These are phyloP conservation scores for Orgyia antiqua DNA, from an alignment of 2,888 invertebrate genomes.

Conservation along the genomic window DNA sequence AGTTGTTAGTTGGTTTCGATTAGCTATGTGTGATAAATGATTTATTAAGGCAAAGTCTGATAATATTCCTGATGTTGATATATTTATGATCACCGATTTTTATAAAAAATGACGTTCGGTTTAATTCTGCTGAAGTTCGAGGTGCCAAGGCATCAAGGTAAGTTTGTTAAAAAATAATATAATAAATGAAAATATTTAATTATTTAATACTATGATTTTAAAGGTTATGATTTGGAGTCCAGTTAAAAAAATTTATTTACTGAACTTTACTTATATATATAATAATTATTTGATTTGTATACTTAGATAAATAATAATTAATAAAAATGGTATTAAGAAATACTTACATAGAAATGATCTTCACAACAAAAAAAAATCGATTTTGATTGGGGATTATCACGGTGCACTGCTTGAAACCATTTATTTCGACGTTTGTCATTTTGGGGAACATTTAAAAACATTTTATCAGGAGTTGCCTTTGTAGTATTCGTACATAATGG, in stretches of 20 bases:
- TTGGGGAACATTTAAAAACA: conserved; percentile 2
- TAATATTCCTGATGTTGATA: conserved; percentile 5
- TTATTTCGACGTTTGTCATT: conserved; percentile 1
- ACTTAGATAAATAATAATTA: background rate
- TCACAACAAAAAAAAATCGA: background rate
- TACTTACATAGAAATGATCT: conserved; percentile 1
- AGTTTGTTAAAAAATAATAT: background rate
- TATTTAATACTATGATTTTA: too few species aligned
- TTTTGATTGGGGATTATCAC: background rate
- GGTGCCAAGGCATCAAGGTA: conserved; percentile 1
- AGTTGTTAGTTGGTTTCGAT: too few species aligned
- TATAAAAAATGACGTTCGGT: conserved; percentile 1
- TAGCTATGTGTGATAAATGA: too few species aligned
- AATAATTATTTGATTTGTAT: background rate
- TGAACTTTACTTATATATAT: background rate
- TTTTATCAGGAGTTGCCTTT: conserved; percentile 1
- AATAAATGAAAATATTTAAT: too few species aligned
- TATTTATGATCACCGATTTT: conserved; percentile 8
- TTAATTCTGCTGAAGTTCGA: conserved; percentile 2
- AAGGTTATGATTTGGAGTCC: too few species aligned
- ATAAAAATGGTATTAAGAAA: background rate
- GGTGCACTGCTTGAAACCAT: conserved; percentile 1
- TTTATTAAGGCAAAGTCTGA: conserved; percentile 10
- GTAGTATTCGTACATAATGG: conserved; percentile 1
- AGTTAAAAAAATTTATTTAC: background rate